phyloP scores from a whole-genome alignment of 2,113 vertebrate genomes.

The Panthera tigris region DNA sequence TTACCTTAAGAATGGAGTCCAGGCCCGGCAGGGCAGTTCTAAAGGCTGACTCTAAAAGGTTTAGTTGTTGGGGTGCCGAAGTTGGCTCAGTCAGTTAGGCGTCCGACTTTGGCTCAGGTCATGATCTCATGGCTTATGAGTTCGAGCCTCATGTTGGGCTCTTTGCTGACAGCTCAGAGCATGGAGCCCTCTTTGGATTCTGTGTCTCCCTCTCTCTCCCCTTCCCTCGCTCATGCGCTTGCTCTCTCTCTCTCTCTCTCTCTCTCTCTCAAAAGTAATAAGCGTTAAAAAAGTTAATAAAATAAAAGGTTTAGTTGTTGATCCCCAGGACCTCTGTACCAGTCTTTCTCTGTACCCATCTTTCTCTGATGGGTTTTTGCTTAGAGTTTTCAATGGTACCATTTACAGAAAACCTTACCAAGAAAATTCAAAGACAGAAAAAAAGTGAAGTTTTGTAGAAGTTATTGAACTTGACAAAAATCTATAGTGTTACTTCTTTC shows the following conservation, averaged over 20 bases:
- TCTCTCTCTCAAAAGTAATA: no score
- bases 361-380: neutral
- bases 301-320: neutral
- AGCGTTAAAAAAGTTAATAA: no score
- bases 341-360: neutral
- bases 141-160: no score
- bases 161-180: no score
- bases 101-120: no score
- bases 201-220: no score
- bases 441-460: neutral
- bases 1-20: neutral
- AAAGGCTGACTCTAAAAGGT: neutral
- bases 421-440: neutral
- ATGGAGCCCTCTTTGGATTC: no score
- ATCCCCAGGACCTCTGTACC: fast-evolving
- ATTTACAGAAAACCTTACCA: neutral
- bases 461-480: neutral
- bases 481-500: neutral
- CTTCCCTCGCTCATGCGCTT: no score
- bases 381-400: neutral
- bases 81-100: no score
- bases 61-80: neutral
- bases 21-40: neutral
- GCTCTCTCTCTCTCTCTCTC: no score
- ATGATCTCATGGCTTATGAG: no score